Percentiles rank a stretch among this genome's conserved stretches.
Evolutionary conservation across 2,888 invertebrate species (phyloP).

Genomic region (Oasisia sp.): DNA sequence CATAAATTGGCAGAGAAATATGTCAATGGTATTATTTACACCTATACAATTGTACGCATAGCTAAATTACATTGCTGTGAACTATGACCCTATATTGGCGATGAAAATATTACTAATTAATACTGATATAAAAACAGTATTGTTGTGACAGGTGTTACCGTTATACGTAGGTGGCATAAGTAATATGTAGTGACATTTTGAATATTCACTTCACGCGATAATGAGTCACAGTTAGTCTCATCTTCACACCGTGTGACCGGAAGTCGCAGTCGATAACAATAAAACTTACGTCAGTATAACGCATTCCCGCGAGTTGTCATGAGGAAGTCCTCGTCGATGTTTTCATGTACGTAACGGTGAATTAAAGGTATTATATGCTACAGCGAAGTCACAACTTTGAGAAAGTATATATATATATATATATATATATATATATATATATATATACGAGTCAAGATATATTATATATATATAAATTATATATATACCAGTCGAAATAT

Average conservation of each 20-base stretch:
- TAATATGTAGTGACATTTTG: background rate
- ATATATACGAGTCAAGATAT: too few relatives aligned
- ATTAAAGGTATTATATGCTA: too few relatives aligned
- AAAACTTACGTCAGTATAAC: background rate
- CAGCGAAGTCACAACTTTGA: too few relatives aligned
- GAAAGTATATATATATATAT: too few relatives aligned
- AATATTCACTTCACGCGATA: background rate
- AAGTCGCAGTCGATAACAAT: background rate
- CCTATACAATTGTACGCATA: too few relatives aligned
- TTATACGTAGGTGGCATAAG: background rate
- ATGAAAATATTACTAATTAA: background rate
- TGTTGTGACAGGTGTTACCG: background rate
- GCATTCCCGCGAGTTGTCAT: background rate
- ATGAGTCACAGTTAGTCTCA: background rate
- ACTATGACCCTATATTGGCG: background rate
- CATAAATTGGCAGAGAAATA: too few relatives aligned
- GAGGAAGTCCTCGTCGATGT: background rate
- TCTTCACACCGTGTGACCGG: background rate
- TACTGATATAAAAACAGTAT: background rate
- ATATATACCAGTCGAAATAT: too few relatives aligned
- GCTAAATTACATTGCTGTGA: background rate
- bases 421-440: too few relatives aligned
- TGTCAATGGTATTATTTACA: too few relatives aligned
- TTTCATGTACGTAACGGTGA: too few relatives aligned
- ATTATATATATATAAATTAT: too few relatives aligned